Evolutionary conservation across 1,140 invertebrate genomes (phyloP), one percentile per base, ranked within the genome.

Genomic region (Scylla paramamosain): DNA sequence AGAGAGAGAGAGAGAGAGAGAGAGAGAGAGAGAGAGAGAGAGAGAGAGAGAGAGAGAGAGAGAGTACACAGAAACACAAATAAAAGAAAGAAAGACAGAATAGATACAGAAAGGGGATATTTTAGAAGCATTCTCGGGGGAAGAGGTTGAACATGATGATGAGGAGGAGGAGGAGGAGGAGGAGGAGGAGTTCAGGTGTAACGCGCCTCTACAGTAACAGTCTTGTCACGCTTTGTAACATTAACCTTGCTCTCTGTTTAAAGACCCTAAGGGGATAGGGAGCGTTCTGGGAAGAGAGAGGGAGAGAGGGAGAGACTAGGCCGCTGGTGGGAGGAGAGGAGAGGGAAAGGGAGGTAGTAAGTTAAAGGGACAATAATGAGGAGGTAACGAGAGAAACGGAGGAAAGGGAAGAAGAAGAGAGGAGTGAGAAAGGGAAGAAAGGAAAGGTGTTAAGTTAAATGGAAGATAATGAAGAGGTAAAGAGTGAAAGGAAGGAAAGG

Each of bases 1-100:
- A 77, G 67, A 77, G 67, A 77, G 67, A 77, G 67, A 77, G 67
- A 77, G 67, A 77, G 67, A 77, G 67, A 77, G 67, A 77, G 67
- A 77, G 67, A 77, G 67, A 77, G 67, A n/a, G 25, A 77, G 67
- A 77, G 67, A 77, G 67, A 77, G 67, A 77, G 67, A 77, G 67
- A 77, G 67, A 77, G 67, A 77, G 67, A 77, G 67, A 77, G 67
- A n/a, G 25, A n/a, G 25, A 77, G 67, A 77, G 67, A 77, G 67
- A 77, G 67, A 77, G 52, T 59, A 20, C 39, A 59, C 12, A 59
- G 52, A 59, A 59, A 59, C 52, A 59, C 12, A 20, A 59, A 20
- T 59, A 20, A 8, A 59, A 20, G 52, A 59, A 8, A 59, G 16
- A 59, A 14, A 59, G 52, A 20, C 10, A 59, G 52, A 59, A 20